These are phyloP conservation scores for Agrochola lychnidis DNA, from an alignment of 2,888 invertebrate species.

Conservation along the genomic window DNA sequence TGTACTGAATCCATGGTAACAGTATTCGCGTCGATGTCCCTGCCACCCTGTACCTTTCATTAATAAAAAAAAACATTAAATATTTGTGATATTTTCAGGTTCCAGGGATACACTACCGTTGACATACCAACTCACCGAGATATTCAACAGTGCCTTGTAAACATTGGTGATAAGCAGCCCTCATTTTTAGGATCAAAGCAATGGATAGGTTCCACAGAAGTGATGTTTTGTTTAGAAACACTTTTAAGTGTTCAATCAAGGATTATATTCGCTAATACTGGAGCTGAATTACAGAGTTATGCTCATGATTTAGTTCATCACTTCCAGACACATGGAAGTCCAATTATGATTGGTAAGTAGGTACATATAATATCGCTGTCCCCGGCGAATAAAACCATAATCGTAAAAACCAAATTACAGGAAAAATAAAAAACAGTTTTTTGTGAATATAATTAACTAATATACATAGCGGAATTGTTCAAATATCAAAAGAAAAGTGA, in stretches of 20 bases:
- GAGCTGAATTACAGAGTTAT: conserved; percentile 94
- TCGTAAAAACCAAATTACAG: too few species aligned
- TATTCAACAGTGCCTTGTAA: conserved; percentile 98
- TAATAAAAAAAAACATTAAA: not conserved
- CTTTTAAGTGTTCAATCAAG: conserved; percentile 94
- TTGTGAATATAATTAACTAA: too few species aligned
- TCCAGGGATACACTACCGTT: conserved; percentile 95
- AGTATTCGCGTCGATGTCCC: too few species aligned
- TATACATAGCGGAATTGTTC: too few species aligned
- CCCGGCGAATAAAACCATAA: too few species aligned
- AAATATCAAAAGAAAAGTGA: too few species aligned
- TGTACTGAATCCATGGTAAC: too few species aligned
- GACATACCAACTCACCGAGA: conserved; percentile 95
- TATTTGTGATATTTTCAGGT: conserved; percentile 78
- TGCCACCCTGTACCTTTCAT: too few species aligned
- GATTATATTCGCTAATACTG: conserved; percentile 96
- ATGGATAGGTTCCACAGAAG: conserved; percentile 99
- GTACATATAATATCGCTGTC: not conserved
- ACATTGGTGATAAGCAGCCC: conserved; percentile 97
- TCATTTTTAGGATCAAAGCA: conserved; percentile 97
- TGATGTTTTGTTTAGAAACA: conserved; percentile 97
- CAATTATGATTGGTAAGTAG: conserved; percentile 98
- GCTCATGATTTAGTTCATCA: conserved; percentile 96
- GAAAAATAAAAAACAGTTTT: too few species aligned
- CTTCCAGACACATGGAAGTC: conserved; percentile 98